Base-by-base conservation (phyloP, 2,888 invertebrate species). In the Mellilla xanthometata region DNA sequence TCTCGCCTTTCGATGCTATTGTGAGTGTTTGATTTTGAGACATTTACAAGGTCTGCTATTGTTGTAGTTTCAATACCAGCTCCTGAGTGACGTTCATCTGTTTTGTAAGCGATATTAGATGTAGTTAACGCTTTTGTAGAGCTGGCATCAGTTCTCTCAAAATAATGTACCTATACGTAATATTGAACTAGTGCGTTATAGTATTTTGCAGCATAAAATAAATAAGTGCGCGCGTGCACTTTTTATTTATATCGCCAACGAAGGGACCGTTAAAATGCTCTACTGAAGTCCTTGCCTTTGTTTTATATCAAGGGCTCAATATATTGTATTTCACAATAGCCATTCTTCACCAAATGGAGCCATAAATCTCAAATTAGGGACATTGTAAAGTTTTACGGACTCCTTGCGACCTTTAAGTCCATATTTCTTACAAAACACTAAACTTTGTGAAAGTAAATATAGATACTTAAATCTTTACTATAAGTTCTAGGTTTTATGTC, bases 341-440 rank as follows among this genome's bases (percentile, higher is more conserved):
- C 72, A 76, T 80, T 80, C 76, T 73, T 76, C 72, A 76, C 56
- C 52, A 63, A 60, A 61, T 58, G 57, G 58, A 34, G 60, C 71
- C 70, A 71, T 82, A 79, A 77, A 78, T 75, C 67, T 68, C 68
- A 77, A 80, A 80, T 81, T 81, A 82, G 77, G 72, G 66, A 75
- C 74, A 79, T 82, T 80, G 80, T 84, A 79, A 80, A 80, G 60
- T 81, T 83, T 81, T 81, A 83, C 71, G 65, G 76, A 81, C 82
- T 79, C 53, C 67, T 65, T 55, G 66, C 56, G 54, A 56, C 59
- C 64, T 52, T n/a, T 62, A 65, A 67, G 72, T 67, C 70, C 72
- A 72, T 76, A 76, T 74, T 72, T 73, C 65, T 65, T 55, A 65
- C 58, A 49, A 48, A 34, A 3, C 24, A 24, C 8, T 7, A 24